Evolutionary conservation across 2,888 invertebrate genomes (phyloP).

Genomic region (Cabera pusaria): DNA sequence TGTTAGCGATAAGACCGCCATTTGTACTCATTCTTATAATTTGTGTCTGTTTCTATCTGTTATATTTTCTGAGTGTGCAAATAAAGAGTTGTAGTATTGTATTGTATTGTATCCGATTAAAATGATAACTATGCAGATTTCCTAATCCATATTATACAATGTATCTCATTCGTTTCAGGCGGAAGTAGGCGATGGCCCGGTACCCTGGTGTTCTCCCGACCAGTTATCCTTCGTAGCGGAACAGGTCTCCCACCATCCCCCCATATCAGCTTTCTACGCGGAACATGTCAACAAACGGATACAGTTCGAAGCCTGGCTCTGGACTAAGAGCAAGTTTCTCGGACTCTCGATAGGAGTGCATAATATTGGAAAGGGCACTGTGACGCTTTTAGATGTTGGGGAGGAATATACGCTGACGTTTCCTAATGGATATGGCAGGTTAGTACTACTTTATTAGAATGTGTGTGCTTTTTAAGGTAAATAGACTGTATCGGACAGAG

Average conservation of each 20-base stretch:
- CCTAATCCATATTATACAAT: too few relatives aligned
- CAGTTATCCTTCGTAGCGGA: constrained; percentile 98
- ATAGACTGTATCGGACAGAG: too few relatives aligned
- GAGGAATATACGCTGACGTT: constrained; percentile 98
- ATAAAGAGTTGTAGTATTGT: too few relatives aligned
- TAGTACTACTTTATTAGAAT: too few relatives aligned
- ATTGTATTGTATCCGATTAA: too few relatives aligned
- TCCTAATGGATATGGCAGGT: constrained; percentile 99
- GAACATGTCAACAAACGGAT: constrained; percentile 96
- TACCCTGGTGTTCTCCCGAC: constrained; percentile 94
- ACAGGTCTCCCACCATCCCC: constrained; percentile 99
- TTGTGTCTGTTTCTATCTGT: too few relatives aligned
- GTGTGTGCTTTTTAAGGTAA: too few relatives aligned
- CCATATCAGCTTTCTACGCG: constrained; percentile 99
- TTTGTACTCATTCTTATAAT: too few relatives aligned
- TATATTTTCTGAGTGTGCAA: too few relatives aligned
- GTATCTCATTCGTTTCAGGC: constrained; percentile 41
- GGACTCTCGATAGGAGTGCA: constrained; percentile 99
- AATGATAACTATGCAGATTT: too few relatives aligned
- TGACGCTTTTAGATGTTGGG: constrained; percentile 94
- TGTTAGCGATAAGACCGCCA: too few relatives aligned
- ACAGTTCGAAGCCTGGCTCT: constrained; percentile 97
- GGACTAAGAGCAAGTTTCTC: constrained; percentile 99
- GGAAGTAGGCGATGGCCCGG: constrained; percentile 90
- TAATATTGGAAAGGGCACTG: constrained; percentile 96